Conservation (phyloP, 2,888 invertebrate species). For the Eilema griseolum region DNA sequence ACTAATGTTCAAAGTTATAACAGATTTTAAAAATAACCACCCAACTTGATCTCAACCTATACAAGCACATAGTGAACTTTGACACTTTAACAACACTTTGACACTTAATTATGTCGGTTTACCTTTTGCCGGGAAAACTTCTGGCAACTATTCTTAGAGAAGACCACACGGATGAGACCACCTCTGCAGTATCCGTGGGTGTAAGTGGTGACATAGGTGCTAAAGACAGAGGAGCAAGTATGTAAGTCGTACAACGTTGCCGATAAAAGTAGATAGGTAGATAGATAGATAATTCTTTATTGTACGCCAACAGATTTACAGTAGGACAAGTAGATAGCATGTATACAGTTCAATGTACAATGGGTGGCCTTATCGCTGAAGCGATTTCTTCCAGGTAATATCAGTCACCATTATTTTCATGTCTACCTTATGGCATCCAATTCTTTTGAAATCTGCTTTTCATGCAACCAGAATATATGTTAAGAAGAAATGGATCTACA, state of each 20-base stretch:
- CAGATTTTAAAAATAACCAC: neutral
- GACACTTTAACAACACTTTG: constrained; percentile 24
- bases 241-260: too few species aligned
- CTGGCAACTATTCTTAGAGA: constrained; percentile 4
- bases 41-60: constrained; percentile 15
- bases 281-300: too few species aligned
- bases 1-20: too few species aligned
- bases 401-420: too few species aligned
- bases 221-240: neutral
- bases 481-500: neutral
- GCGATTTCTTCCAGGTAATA: too few species aligned
- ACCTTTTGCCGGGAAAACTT: constrained; percentile 6
- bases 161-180: constrained; percentile 26
- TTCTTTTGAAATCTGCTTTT: neutral
- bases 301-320: too few species aligned
- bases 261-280: too few species aligned
- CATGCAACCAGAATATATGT: neutral
- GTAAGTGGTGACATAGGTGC: constrained; percentile 9
- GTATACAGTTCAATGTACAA: too few species aligned
- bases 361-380: too few species aligned
- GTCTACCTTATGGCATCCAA: neutral
- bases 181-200: constrained; percentile 11
- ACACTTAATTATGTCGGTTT: constrained; percentile 13
- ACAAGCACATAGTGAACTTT: constrained; percentile 17
- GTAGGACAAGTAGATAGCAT: too few species aligned